Conservation (phyloP, 2,113 vertebrate species). For the Ceyx melanurus region DNA sequence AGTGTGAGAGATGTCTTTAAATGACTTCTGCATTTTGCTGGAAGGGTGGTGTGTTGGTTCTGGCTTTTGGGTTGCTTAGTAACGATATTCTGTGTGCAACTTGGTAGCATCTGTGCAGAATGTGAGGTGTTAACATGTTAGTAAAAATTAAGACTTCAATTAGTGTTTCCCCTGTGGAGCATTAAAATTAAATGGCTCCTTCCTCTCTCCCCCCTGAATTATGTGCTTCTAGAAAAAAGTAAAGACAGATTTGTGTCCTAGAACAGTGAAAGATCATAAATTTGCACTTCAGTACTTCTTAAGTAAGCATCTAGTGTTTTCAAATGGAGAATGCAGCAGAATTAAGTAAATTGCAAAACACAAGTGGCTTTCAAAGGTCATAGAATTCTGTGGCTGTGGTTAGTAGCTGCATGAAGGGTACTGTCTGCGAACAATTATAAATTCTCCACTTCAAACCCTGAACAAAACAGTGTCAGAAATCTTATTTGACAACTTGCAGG, state of each 20-base stretch:
- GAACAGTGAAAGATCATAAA: not conserved
- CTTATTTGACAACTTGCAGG: not conserved
- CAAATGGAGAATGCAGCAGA: not conserved
- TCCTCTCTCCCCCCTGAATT: not conserved
- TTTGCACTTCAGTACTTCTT: not conserved
- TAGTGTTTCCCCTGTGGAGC: not conserved
- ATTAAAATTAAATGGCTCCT: not conserved
- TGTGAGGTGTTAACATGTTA: not conserved
- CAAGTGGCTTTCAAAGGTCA: not conserved
- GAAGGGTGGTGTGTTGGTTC: not conserved
- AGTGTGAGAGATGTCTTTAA: not conserved
- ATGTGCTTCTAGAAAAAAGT: not conserved
- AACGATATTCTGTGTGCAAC: not conserved
- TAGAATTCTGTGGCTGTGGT: not conserved
- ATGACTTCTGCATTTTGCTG: not conserved
- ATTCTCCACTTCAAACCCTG: not conserved
- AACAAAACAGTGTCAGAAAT: not conserved
- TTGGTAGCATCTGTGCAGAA: not conserved
- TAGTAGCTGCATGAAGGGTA: not conserved
- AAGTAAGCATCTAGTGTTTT: not conserved
- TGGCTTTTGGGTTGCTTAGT: conserved; percentile 4
- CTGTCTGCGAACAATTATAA: not conserved
- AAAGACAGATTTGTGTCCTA: not conserved
- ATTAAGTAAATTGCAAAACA: not conserved
- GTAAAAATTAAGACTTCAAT: conserved; percentile 7